Base-by-base conservation (phyloP, 1,140 invertebrate genomes). In the Sycobia sp. region DNA sequence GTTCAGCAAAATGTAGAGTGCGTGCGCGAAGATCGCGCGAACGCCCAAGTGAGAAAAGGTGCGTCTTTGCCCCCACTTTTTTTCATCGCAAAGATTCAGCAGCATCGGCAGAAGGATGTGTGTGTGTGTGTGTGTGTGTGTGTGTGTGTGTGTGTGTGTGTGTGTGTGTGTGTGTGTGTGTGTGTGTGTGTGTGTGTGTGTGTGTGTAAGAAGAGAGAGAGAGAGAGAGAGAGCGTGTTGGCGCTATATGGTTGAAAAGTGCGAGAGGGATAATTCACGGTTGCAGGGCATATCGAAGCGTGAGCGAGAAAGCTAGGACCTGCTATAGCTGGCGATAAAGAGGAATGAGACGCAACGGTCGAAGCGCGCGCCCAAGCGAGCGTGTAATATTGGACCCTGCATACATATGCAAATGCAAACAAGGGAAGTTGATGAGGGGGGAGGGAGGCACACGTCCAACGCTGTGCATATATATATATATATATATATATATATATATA, bases 211-310 rank as follows among this genome's bases (percentile, higher is more conserved):
- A n/a, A n/a, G n/a, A n/a, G n/a, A n/a, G n/a, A n/a, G n/a, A n/a
- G n/a, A n/a, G n/a, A n/a, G 25, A 23, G 20, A 34, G 44, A 22
- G 25, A 25, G 44, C 46, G 44, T 36, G 56, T 59, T 59, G 49
- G 56, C 34, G 56, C 56, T 49, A 14, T 49, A n/a, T n/a, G n/a
- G n/a, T 36, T 41, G 29, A 23, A 38, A 58, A 58, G 43, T 34
- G 29, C 57, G 25, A 39, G 36, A 38, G 47, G 46, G 46, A 41
- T 50, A 50, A 59, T 50, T 59, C 50, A 50, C 29, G 46, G 34
- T 49, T 50, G 22, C n/a, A 32, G 47, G 11, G n/a, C n/a, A n/a
- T n/a, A n/a, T n/a, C n/a, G n/a, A n/a, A n/a, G n/a, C n/a, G n/a
- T n/a, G 4, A 13, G 22, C 36, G 46, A 50, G 49, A 50, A 59